Percentiles rank a stretch among this genome's conserved stretches.
phyloP scores from a whole-genome alignment of 2,888 invertebrate species.

The Drosophila limbata region DNA sequence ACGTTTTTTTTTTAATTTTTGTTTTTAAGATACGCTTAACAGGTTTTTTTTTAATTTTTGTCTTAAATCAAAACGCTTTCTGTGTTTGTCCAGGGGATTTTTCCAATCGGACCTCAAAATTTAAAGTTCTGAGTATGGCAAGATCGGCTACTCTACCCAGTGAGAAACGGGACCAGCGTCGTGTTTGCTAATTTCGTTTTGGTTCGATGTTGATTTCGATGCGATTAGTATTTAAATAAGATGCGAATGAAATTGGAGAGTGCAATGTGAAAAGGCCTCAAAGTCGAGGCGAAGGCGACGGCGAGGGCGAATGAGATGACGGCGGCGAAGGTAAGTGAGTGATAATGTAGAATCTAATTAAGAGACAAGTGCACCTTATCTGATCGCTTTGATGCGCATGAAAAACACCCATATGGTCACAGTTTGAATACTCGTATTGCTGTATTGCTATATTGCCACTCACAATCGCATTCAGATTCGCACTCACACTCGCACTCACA shows the following conservation, averaged over 20 bases:
- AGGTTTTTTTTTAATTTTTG: too few relatives aligned
- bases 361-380: slow-evolving; percentile 74
- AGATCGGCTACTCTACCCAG: too few relatives aligned
- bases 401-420: slow-evolving; percentile 59
- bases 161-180: too few relatives aligned
- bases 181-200: slow-evolving; percentile 6
- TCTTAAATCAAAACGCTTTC: too few relatives aligned
- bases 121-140: too few relatives aligned
- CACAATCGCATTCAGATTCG: background rate
- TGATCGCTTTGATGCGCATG: slow-evolving; percentile 57
- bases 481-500: slow-evolving; percentile 5
- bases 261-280: slow-evolving; percentile 6
- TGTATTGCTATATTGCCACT: background rate
- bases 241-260: slow-evolving; percentile 16
- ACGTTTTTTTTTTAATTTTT: too few relatives aligned
- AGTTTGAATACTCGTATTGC: slow-evolving; percentile 8
- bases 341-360: slow-evolving; percentile 65
- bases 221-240: slow-evolving; percentile 34
- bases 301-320: background rate
- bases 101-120: too few relatives aligned
- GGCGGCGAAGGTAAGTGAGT: slow-evolving; percentile 4
- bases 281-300: slow-evolving; percentile 1
- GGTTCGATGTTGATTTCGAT: slow-evolving; percentile 18
- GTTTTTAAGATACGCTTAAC: too few relatives aligned
- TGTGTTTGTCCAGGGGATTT: too few relatives aligned